Evolutionary conservation across 2,113 vertebrate species (phyloP).

Genomic region (Bufo gargarizans): DNA sequence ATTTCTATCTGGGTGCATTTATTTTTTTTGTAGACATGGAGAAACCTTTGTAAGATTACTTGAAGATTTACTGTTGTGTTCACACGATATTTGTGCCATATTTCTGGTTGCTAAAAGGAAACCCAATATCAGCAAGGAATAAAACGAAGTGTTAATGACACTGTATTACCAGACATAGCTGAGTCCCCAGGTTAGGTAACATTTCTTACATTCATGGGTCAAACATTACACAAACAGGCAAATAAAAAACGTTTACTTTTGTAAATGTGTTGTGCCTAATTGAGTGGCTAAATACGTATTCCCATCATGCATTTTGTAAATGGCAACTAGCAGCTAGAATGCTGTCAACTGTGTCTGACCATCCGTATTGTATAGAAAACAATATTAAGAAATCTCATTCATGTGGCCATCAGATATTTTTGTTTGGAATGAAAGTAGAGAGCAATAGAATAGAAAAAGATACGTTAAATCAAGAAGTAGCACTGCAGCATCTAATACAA

Average conservation of each 20-base stretch:
- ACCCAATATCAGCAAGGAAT: background rate
- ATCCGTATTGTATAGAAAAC: background rate
- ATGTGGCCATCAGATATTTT: background rate
- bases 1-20: too few relatives aligned
- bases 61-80: background rate
- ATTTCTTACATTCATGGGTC: background rate
- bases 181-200: background rate
- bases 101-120: background rate
- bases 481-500: slow-evolving; percentile 46
- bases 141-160: background rate
- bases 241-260: background rate
- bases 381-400: background rate
- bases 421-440: background rate
- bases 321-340: slow-evolving; percentile 1
- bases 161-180: background rate
- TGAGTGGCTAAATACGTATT: slow-evolving; percentile 1
- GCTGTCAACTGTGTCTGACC: background rate
- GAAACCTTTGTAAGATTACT: background rate
- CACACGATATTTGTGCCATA: background rate
- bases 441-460: background rate
- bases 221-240: slow-evolving; percentile 4
- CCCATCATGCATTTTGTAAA: background rate
- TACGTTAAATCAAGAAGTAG: background rate
- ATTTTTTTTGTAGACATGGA: too few relatives aligned
- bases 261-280: background rate